Percentiles rank a stretch among this genome's conserved stretches.
phyloP scores from a whole-genome alignment of 2,797 vertebrate species.

The Muscicapa comitata region DNA sequence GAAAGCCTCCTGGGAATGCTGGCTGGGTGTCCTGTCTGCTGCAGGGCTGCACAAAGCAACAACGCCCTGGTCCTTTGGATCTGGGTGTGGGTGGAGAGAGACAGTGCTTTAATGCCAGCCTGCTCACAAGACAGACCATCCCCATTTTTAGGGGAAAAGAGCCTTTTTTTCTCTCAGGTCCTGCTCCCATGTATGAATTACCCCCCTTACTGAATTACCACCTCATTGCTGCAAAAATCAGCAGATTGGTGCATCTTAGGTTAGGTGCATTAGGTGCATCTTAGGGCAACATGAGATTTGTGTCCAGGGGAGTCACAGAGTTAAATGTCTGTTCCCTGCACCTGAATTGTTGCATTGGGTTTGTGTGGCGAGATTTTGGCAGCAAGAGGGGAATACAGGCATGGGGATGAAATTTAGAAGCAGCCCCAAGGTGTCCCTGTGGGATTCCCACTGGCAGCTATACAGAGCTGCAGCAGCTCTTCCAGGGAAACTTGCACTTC shows the following conservation, averaged over 20 bases:
- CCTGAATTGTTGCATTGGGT: not conserved
- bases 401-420: not conserved
- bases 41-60: not conserved
- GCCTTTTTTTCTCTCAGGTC: not conserved
- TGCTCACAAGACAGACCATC: not conserved
- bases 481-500: not conserved
- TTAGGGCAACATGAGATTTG: not conserved
- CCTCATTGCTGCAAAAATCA: not conserved
- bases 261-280: not conserved
- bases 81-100: not conserved
- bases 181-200: not conserved
- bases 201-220: not conserved
- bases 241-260: not conserved
- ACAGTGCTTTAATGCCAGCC: not conserved
- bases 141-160: not conserved
- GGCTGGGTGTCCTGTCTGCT: not conserved
- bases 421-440: not conserved
- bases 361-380: not conserved
- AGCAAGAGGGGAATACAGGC: not conserved
- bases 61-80: not conserved
- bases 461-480: not conserved
- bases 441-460: not conserved
- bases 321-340: not conserved
- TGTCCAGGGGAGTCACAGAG: not conserved
- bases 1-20: not conserved